A percentile compares a stretch with the other conserved stretches of the same genome.
These are phyloP conservation scores for Perdita meconis DNA, from an alignment of 2,888 invertebrate species.

Conservation along the genomic window DNA sequence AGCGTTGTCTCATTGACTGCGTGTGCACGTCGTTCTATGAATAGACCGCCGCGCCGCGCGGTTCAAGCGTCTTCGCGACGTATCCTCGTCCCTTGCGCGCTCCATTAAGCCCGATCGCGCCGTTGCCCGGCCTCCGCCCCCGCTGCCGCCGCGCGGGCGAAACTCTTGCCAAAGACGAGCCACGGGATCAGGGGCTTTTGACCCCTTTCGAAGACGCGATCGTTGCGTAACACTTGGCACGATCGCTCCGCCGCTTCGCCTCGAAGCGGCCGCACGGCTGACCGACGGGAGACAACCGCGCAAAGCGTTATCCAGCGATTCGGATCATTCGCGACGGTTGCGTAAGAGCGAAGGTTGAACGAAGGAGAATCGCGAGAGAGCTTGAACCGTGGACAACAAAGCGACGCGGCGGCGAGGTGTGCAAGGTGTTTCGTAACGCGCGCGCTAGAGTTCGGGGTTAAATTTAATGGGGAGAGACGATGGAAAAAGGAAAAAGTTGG, in stretches of 20 bases:
- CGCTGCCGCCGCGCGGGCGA: conserved; percentile 27
- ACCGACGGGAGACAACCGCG: conserved; percentile 16
- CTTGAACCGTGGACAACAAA: too few species aligned
- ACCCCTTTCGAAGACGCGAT: conserved; percentile 44
- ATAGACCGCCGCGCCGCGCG: conserved; percentile 64
- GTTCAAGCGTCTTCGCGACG: conserved; percentile 50
- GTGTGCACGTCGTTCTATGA: conserved; percentile 65
- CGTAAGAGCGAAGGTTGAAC: conserved; percentile 5
- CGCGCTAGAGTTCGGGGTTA: too few species aligned
- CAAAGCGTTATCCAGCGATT: conserved; percentile 17
- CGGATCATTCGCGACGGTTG: conserved; percentile 32
- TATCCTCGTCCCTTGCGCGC: conserved; percentile 36
- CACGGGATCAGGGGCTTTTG: conserved; percentile 55
- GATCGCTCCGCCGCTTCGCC: conserved; percentile 38
- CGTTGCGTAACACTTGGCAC: conserved; percentile 59
- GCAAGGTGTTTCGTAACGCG: too few species aligned
- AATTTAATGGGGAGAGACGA: too few species aligned
- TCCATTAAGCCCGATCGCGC: conserved; percentile 59
- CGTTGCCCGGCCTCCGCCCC: too few species aligned
- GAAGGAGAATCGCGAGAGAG: conserved; percentile 1
- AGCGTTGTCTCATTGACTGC: conserved; percentile 75
- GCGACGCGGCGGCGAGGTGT: too few species aligned
- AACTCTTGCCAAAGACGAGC: conserved; percentile 48
- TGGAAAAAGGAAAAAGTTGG: too few species aligned
- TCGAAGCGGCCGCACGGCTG: conserved; percentile 33